Evolutionary conservation across 2,797 vertebrate genomes (phyloP).

Genomic region (Pseudomugil gertrudae): DNA sequence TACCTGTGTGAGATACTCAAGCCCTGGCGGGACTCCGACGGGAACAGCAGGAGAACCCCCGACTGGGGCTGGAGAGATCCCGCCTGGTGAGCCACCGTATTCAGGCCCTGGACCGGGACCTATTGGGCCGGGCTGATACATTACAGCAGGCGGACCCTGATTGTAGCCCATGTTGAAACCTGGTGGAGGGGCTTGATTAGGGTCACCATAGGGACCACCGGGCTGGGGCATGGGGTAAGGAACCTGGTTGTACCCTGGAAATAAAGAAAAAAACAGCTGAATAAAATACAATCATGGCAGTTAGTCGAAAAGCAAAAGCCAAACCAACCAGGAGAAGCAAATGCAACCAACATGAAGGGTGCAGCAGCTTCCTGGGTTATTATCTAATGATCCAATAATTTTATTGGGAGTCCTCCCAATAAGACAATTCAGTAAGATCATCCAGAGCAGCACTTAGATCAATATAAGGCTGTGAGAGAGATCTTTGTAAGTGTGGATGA

Average conservation of each 20-base stretch:
- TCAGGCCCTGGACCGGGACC: constrained; percentile 50
- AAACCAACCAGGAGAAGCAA: background rate
- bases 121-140: constrained; percentile 77
- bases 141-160: constrained; percentile 60
- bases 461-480: background rate
- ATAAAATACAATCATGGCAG: too few species aligned
- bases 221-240: constrained; percentile 77
- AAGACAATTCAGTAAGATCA: fast-evolving
- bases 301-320: background rate
- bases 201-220: constrained; percentile 76
- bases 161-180: constrained; percentile 82
- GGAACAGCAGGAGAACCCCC: constrained; percentile 25
- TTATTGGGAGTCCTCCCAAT: too few species aligned
- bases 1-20: constrained; percentile 90
- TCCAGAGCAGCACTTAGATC: background rate
- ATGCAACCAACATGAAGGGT: background rate
- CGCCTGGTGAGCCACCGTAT: constrained; percentile 52
- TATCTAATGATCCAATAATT: too few species aligned
- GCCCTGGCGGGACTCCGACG: constrained; percentile 83
- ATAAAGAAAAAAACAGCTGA: background rate
- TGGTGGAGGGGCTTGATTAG: constrained; percentile 66
- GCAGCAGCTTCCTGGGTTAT: background rate
- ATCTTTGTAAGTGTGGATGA: background rate
- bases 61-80: constrained; percentile 33
- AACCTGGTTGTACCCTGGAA: constrained; percentile 78